Base-by-base conservation (phyloP, 2,113 vertebrate species). In the Crypturellus undulatus region DNA sequence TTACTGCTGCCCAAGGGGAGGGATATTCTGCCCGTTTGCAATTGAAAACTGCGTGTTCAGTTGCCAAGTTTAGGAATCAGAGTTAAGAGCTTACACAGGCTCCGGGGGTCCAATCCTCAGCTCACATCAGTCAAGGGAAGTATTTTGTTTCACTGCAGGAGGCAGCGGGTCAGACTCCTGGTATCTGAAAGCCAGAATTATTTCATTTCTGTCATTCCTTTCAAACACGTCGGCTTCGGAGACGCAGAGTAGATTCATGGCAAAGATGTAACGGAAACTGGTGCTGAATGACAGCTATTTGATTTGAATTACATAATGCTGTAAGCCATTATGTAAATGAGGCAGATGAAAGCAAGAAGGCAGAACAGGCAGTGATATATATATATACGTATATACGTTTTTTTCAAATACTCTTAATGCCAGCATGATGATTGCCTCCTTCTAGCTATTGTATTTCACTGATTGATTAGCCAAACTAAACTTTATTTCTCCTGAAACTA, bases 51-150 rank as follows among this genome's bases (percentile, higher is more conserved):
- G 26, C 34, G 52, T 75, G 40, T 81, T 84, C 49, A 21, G 76
- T 69, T 95, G 96, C 93, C 95, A 95, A 97, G 92, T 90, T 96
- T 72, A 81, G 79, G 93, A 95, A 94, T 96, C 95, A 96, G 84
- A 95, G 85, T 86, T 75, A 88, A 90, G 85, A 95, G 93, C 94
- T 95, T 93, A 96, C 90, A 79, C 1, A 47, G 79, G 85, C 58
- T 60, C 88, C 52, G 43, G 43, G 72, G 92, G 71, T 84, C 69
- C 90, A 96, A 92, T 89, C 85, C 88, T 94, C 52, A 56, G 83
- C 62, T 88, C 62, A 1, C 2, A 12, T 92, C 83, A 94, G 14
- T 56, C 90, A 81, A 87, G 43, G 26, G 73, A 54, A 84, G 65
- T 90, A 86, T 84, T 93, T 30, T 4, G 16, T 79, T 63, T 59